Base-by-base conservation (phyloP, 2,113 vertebrate genomes). In the Chaetodon trifascialis region DNA sequence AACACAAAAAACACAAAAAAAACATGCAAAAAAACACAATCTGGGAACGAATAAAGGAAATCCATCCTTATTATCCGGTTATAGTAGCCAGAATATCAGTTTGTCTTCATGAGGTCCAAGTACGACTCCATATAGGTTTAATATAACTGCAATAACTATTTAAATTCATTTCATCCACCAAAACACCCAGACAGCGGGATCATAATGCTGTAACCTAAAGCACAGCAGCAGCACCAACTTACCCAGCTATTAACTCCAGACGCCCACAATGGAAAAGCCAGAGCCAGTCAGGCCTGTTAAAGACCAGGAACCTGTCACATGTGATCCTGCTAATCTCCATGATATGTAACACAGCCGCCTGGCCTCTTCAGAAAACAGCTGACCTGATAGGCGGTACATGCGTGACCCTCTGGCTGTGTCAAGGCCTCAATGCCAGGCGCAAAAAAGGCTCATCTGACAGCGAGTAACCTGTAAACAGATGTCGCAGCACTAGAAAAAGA, bases 261-360 rank as follows among this genome's bases (percentile, higher is more conserved):
- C 83, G 0, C 62, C 84, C 55, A 80, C 69, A 77, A 68, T 34
- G 71, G 21, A 75, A 72, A 51, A 82, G 59, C 67, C 76, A 85
- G 80, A 85, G 25, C 73, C 80, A 11, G 74, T 23, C 79, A 11
- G 84, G 76, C 79, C 71, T 44, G 51, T 69, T 80, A 67, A 72
- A 73, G 75, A 86, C 17, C 86, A 79, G 87, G 59, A 77, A 87
- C 62, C 73, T 88, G 88, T 89, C 90, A 84, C 4, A 14, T 83
- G 63, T 78, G 73, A 91, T 92, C 72, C 76, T 12, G 68, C 52
- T 88, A 83, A 93, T 88, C 84, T 80, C 83, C 44, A 1, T 82
- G 92, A 93, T 55, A 75, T 73, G 79, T 58, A 90, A 86, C 86
- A 75, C 82, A 85, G 85, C 44, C 54, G 38, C 62, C 46, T 16